phyloP scores from a whole-genome alignment of 2,113 vertebrate genomes.

The Oophaga pumilio region DNA sequence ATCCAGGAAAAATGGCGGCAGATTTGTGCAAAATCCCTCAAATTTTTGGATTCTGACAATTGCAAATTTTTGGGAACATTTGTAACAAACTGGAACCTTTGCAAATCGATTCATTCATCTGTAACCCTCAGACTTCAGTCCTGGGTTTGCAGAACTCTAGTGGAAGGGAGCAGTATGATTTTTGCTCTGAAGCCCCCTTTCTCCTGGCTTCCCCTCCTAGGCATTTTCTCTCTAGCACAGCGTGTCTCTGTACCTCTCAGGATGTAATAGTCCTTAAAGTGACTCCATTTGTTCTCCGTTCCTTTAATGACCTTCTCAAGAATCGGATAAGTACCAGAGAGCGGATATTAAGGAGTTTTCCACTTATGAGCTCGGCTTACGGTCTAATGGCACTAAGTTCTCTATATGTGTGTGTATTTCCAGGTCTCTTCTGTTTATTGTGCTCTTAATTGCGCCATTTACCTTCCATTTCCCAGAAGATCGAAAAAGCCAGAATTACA shows the following conservation, averaged over 20 bases:
- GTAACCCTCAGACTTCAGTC: too few species aligned
- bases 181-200: background rate
- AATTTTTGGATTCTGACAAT: too few species aligned
- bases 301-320: slow-evolving; percentile 10
- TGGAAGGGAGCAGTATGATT: background rate
- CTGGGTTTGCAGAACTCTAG: too few species aligned
- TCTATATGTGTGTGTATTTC: background rate
- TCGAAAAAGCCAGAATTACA: background rate
- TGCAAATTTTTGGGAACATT: too few species aligned
- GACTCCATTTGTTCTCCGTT: background rate
- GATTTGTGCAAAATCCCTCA: too few species aligned
- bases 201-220: background rate
- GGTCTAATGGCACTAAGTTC: slow-evolving; percentile 9
- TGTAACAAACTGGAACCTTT: too few species aligned
- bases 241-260: background rate
- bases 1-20: too few species aligned
- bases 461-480: background rate
- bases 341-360: background rate
- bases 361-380: background rate
- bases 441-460: slow-evolving; percentile 5
- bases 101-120: too few species aligned
- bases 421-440: background rate
- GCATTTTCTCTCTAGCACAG: too few species aligned
- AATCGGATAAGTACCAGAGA: slow-evolving; percentile 1
- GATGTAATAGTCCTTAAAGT: too few species aligned